Evolutionary conservation across 2,113 vertebrate genomes (phyloP), one percentile per base, ranked within the genome.

Genomic region (Grammomys surdaster): DNA sequence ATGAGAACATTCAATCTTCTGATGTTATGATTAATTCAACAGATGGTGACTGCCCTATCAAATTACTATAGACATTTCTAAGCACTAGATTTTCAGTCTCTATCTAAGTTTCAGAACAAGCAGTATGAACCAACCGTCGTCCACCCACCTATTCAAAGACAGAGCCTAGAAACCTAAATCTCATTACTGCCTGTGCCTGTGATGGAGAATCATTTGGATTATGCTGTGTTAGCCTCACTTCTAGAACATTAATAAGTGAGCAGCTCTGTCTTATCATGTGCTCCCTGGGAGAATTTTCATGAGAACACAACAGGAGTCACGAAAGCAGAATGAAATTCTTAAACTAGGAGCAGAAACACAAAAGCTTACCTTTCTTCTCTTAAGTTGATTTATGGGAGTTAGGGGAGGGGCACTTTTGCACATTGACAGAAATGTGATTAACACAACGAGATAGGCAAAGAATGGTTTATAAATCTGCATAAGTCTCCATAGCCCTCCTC

Each of bases 1-100:
- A 76, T 70, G 67, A 89, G 58, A 95, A 92, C 85, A 36, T 11
- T 90, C 4, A 88, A 75, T 3, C 5, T 4, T 11, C 1, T 85
- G 76, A 70, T 90, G 60, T 92, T 93, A 91, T 51, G 78, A 90
- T 46, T 85, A 81, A 81, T 60, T 90, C 17, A 22, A 91, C 33
- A 76, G 58, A 70, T 31, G 90, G 31, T 43, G 7, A 93, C 72
- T 96, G 89, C 4, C 43, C 8, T 82, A 67, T 78, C 28, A 95
- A 77, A 65, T 31, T 82, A 14, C 43, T 73, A 43, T n/a, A 75
- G 63, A 89, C 88, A 77, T 70, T 46, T 96, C 31, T 70, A 90
- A 93, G 51, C 10, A n/a, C 5, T 48, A 69, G 89, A 67, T 17
- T 92, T 20, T 92, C 51, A 48, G 17, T 82, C 81, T 93, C 60